Conservation (phyloP, 2,797 vertebrate genomes). For the Monodelphis domestica region DNA sequence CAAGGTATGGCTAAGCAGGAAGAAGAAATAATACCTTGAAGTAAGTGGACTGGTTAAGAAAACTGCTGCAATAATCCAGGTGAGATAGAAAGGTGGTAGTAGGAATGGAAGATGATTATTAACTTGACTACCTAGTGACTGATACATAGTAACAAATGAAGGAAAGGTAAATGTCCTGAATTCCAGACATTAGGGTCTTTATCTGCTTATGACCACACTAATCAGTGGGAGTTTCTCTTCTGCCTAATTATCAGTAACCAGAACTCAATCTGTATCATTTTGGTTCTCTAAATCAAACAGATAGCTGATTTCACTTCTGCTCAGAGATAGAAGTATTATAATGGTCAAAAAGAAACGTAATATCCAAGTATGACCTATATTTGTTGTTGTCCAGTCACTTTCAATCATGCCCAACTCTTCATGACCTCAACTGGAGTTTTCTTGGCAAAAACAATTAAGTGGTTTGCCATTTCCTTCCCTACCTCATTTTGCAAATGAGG, state of each 20-base stretch:
- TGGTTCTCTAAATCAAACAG: neutral
- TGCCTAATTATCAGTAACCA: neutral
- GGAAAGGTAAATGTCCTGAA: neutral
- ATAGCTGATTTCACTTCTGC: neutral
- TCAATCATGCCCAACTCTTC: too few species aligned
- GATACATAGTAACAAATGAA: neutral
- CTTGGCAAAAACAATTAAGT: too few species aligned
- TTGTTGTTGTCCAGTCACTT: too few species aligned
- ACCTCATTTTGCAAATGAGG: too few species aligned
- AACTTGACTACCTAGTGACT: neutral
- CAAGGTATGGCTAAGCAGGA: neutral
- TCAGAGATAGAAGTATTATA: neutral
- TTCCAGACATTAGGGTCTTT: neutral
- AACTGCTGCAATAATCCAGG: neutral
- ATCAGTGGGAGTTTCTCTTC: neutral
- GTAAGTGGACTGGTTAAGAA: neutral
- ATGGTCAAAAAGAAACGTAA: neutral
- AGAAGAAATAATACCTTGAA: neutral
- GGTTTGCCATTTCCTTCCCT: too few species aligned
- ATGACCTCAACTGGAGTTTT: too few species aligned
- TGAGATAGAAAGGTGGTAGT: neutral
- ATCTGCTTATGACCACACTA: neutral
- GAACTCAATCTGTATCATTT: neutral
- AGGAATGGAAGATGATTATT: neutral
- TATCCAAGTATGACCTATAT: neutral